Percentiles rank a stretch among this genome's conserved stretches.
Evolutionary conservation across 2,113 vertebrate species (phyloP).

Genomic region (Corvus hawaiiensis): DNA sequence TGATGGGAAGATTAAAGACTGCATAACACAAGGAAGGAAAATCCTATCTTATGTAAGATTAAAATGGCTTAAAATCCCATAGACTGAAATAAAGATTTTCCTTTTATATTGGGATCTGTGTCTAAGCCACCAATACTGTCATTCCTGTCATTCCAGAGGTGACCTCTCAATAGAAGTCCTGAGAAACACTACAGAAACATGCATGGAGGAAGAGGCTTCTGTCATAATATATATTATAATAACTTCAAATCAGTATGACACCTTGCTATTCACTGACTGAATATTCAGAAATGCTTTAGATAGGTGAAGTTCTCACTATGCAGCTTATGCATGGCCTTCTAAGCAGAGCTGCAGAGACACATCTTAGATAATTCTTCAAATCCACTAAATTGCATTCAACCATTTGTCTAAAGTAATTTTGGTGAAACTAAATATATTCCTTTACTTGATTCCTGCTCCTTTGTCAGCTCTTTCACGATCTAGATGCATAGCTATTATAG

Average conservation of each 20-base stretch:
- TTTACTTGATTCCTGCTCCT: not conserved
- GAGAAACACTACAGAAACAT: not conserved
- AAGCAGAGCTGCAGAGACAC: not conserved
- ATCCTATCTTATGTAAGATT: not conserved
- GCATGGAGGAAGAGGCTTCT: not conserved
- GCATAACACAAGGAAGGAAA: not conserved
- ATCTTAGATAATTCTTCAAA: not conserved
- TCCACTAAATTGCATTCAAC: not conserved
- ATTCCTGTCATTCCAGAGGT: not conserved
- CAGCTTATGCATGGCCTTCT: not conserved
- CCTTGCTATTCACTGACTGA: not conserved
- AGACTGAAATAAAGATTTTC: not conserved
- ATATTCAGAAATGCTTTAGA: not conserved
- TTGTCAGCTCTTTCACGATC: not conserved
- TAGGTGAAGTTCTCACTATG: not conserved
- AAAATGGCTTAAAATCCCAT: not conserved
- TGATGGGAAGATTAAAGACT: not conserved
- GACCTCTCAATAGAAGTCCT: not conserved
- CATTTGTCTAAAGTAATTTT: conserved; percentile 10
- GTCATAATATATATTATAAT: not conserved
- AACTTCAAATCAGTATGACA: not conserved
- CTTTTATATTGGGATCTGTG: not conserved
- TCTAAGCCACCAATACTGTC: not conserved
- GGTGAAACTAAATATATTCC: not conserved
- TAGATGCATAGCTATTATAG: not conserved